A percentile compares a stretch with the other conserved stretches of the same genome.
Conservation (phyloP, 1,140 invertebrate species). For the Drosophila prosaltans region DNA sequence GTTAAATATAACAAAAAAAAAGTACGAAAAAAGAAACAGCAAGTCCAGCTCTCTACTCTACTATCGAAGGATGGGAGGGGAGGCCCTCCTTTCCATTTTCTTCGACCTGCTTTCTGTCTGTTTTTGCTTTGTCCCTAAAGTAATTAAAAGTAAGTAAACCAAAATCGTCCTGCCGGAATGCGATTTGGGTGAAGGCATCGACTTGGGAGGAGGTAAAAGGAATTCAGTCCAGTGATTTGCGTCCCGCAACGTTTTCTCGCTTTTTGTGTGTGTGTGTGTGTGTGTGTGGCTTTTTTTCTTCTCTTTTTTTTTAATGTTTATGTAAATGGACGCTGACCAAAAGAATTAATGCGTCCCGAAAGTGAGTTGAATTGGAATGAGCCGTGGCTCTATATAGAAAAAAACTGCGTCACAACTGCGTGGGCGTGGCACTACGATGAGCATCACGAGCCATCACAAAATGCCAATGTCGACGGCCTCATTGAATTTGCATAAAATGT, state of each 20-base stretch:
- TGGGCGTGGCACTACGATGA: slow-evolving; percentile 14
- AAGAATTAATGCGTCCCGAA: slow-evolving; percentile 69
- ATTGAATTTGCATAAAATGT: slow-evolving; percentile 60
- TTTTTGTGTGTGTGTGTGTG: not conserved
- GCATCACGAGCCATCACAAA: not conserved
- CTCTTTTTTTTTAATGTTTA: slow-evolving; percentile 58
- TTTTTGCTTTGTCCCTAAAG: slow-evolving; percentile 66
- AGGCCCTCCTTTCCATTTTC: slow-evolving; percentile 5
- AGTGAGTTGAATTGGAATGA: slow-evolving; percentile 76
- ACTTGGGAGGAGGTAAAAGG: slow-evolving; percentile 9
- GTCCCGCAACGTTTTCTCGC: slow-evolving; percentile 31
- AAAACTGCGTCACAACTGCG: slow-evolving; percentile 18
- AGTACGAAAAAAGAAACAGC: not conserved
- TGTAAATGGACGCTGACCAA: slow-evolving; percentile 71
- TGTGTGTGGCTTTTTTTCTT: not conserved
- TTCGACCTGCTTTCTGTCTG: slow-evolving; percentile 46
- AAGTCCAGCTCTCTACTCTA: slow-evolving; percentile 9
- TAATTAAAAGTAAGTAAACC: slow-evolving; percentile 79
- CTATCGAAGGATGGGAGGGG: slow-evolving; percentile 26
- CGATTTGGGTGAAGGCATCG: slow-evolving; percentile 5
- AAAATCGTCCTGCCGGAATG: slow-evolving; percentile 38
- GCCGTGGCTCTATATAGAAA: slow-evolving; percentile 24
- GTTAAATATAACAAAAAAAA: slow-evolving; percentile 36
- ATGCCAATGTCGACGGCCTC: slow-evolving; percentile 37
- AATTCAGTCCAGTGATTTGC: slow-evolving; percentile 51